Base-by-base conservation (phyloP, 2,888 invertebrate genomes). In the Drosophila acutilabella region DNA sequence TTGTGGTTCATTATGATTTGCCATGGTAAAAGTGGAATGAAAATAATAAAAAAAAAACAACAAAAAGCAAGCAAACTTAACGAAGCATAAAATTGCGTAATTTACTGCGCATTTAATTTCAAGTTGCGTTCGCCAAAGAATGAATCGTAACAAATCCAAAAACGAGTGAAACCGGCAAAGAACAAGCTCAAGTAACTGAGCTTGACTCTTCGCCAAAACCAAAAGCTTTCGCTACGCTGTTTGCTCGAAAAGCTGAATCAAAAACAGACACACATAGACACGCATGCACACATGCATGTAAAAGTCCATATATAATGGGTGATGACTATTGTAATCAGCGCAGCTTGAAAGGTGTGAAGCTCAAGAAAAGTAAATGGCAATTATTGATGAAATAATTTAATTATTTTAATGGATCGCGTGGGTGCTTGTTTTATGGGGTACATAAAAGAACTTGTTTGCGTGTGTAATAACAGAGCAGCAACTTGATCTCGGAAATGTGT, bases 11-110 rank as follows among this genome's bases (percentile, higher is more conserved):
- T 59, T 62, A 36, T 59, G 36, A 51, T 54, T 30, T 65, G 58
- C 42, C 59, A 53, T 40, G 51, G 56, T 48, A 62, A 64, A 64
- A 38, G 44, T 30, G 18, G 20, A 52, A 45, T 10, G 30, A 53
- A 42, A 2, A 16, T 60, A 41, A 30, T 48, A 20, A 40, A 40
- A 38, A 53, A 64, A 54, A 64, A n/a, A n/a, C n/a, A n/a, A n/a
- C n/a, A n/a, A n/a, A n/a, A n/a, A n/a, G n/a, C 54, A 45, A 11
- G 60, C 64, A 47, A 76, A 74, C 65, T 77, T 77, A 85, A 85
- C 87, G 81, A 85, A 87, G 87, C 87, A 80, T 75, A 71, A 87
- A 85, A 85, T 87, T 85, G 87, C 78, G 85, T 87, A 81, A 85
- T 85, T 85, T 80, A 82, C 83, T 80, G 83, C 86, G 81, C 81